Base-by-base conservation (phyloP, 2,888 invertebrate genomes). In the Meiosimyza decipiens region DNA sequence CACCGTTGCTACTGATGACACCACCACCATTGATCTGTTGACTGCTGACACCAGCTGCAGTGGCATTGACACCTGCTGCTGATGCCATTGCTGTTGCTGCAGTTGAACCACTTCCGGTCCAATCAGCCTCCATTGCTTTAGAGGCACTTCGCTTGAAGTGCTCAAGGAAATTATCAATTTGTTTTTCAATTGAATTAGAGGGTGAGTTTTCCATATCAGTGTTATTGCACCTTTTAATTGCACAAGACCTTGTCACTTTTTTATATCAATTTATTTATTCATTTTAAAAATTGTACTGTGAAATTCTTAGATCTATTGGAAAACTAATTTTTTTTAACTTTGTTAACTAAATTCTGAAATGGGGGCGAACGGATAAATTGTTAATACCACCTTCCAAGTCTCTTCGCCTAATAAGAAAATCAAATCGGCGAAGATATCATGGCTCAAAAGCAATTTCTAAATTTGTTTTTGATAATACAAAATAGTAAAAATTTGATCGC, bases 91-190 rank as follows among this genome's bases (percentile, higher is more conserved):
- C 28, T 28, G 28, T 28, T 28, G 28, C 28, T 28, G 72, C 71
- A 15, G 54, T 59, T 40, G 69, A 64, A 66, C 65, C 64, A 22
- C 64, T 77, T 63, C 78, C 78, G 59, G 79, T 80, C 84, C 84
- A 85, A 70, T 85, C 85, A 64, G 82, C 81, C 80, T 92, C 92
- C 91, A 93, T 93, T 73, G 92, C 93, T 83, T 91, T 92, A 71
- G 93, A 93, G 80, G 93, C 93, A 88, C 93, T 93, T 78, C 92
- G 91, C 85, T 93, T 93, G 85, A 94, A 93, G 85, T 93, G 93
- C 89, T 93, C 94, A 86, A 94, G 88, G 89, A 94, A 94, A 88
- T 92, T 92, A 90, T 94, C 94, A 89, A 94, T 94, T 89, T 94
- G 93, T 82, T 92, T 93, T 89, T 94, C 94, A 86, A 93, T 92